phyloP scores from a whole-genome alignment of 2,113 vertebrate genomes.

The Cyprinodon brontotheroides region DNA sequence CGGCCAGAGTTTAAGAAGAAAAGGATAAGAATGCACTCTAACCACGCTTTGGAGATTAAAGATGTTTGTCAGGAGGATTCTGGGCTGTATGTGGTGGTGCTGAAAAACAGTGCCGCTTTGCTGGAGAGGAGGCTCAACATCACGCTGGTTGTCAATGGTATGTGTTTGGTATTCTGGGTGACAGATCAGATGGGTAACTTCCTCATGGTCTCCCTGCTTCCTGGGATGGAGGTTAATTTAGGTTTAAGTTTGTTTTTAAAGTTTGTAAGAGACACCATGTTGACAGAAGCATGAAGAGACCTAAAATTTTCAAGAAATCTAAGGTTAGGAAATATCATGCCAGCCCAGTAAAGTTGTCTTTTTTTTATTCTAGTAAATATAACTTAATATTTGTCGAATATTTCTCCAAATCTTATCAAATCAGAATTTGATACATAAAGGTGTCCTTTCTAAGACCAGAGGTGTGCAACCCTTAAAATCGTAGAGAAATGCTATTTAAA shows the following conservation, averaged over 20 bases:
- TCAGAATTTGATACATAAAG: not conserved
- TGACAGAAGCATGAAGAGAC: not conserved
- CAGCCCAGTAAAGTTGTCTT: not conserved
- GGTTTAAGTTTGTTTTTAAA: not conserved
- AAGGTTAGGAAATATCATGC: not conserved
- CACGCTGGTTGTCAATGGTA: conserved; percentile 91
- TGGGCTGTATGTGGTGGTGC: conserved; percentile 84
- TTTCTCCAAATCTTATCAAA: not conserved
- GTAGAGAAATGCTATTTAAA: too few relatives aligned
- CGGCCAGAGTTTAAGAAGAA: conserved; percentile 75
- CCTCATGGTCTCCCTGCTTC: not conserved
- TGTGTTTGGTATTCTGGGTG: not conserved
- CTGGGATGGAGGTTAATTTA: not conserved
- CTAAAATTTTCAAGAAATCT: not conserved
- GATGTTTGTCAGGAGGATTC: conserved; percentile 88
- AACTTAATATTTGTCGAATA: not conserved
- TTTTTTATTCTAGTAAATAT: too few relatives aligned
- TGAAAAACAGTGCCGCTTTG: conserved; percentile 83
- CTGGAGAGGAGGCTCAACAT: conserved; percentile 87
- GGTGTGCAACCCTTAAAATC: too few relatives aligned
- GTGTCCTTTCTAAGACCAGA: too few relatives aligned
- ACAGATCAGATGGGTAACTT: not conserved
- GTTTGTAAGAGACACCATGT: not conserved
- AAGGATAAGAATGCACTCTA: conserved; percentile 81
- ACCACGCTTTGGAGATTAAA: conserved; percentile 89